Evolutionary conservation across 1,140 invertebrate species (phyloP), one percentile per base, ranked within the genome.

Genomic region (Homarus americanus): DNA sequence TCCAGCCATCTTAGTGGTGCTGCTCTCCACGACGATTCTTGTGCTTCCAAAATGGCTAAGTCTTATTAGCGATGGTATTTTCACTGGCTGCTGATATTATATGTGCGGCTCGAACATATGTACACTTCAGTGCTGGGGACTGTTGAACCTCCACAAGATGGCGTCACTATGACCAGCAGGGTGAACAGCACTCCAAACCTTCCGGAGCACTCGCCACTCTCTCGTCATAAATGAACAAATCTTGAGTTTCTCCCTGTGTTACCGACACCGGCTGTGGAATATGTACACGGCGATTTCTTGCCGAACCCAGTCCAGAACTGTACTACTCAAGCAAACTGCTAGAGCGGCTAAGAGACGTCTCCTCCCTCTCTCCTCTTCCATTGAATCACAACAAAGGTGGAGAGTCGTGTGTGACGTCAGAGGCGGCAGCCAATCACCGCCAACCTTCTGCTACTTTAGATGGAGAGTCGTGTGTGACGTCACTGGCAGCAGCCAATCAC

Each of bases 361-460:
- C 49, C 82, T 72, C 40, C 82, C 58, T 78, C 76, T 82, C 82
- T 79, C 36, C 58, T 91, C 89, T 85, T 80, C 82, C 89, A 91
- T 86, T 91, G 89, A 91, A 63, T 82, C 89, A 73, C 82, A 85
- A 91, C 89, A 91, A 91, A 91, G 89, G 82, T 73, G 69, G n/a
- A 7, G 38, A 41, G 32, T 24, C 1, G 28, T 38, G 28, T 38
- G 58, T 90, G 87, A 90, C 87, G 79, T 90, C 87, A 90, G 44
- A 2, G 17, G 17, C 58, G 17, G 5, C 87, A 41, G 53, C 87
- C 87, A 88, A 88, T 88, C 86, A 78, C 75, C 4, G 38, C 40
- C 15, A 17, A 15, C 44, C n/a, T 17, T 9, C 20, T 24, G 15
- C 53, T 28, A 87, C 85, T 87, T 87, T 87, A 91, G 89, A 75